Percentiles rank a stretch among this genome's conserved stretches.
Evolutionary conservation across 2,888 invertebrate genomes (phyloP).

Genomic region (Monochamus alternatus): DNA sequence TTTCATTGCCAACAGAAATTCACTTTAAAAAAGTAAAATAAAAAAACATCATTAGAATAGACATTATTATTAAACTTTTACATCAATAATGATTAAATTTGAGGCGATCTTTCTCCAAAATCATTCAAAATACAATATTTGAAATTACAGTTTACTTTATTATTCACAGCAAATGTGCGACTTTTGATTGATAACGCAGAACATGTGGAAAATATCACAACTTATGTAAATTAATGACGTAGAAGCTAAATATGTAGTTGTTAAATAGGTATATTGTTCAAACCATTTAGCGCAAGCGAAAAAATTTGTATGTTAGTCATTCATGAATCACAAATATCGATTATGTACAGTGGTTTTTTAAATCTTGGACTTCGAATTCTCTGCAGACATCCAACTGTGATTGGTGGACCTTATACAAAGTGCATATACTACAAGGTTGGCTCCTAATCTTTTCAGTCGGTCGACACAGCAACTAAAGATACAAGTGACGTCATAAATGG

Average conservation of each 20-base stretch:
- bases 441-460: too few species aligned
- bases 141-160: constrained; percentile 3
- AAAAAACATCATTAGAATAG: too few species aligned
- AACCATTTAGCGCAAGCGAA: constrained; percentile 44
- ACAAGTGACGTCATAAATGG: too few species aligned
- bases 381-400: constrained; percentile 27
- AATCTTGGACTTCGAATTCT: constrained; percentile 9
- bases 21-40: too few species aligned
- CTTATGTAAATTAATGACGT: constrained; percentile 16
- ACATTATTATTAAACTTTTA: too few species aligned
- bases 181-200: too few species aligned
- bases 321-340: constrained; percentile 53
- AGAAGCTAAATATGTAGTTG: background rate
- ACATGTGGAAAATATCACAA: background rate
- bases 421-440: too few species aligned
- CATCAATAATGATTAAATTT: too few species aligned
- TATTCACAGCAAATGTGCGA: background rate
- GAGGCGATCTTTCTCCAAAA: too few species aligned
- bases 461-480: too few species aligned
- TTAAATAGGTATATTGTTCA: background rate
- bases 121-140: too few species aligned
- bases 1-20: too few species aligned
- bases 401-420: constrained; percentile 17
- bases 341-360: constrained; percentile 46
- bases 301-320: constrained; percentile 46